phyloP scores from a whole-genome alignment of 1,140 invertebrate genomes.

The Drosophila azteca region DNA sequence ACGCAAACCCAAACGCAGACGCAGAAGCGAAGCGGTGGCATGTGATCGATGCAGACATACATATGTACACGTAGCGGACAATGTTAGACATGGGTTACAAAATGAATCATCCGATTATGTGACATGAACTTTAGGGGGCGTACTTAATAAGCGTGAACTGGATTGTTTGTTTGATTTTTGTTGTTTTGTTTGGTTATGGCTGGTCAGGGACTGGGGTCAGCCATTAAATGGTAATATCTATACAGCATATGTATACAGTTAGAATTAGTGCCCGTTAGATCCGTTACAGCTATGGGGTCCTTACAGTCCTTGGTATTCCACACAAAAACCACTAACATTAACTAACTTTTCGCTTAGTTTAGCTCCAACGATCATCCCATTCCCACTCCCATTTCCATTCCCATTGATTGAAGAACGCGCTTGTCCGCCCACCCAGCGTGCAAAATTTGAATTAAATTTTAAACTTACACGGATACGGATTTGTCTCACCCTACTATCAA shows the following conservation, averaged over 20 bases:
- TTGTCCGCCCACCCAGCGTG: not conserved
- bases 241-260: slow-evolving; percentile 11
- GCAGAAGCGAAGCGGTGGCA: slow-evolving; percentile 53
- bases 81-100: slow-evolving; percentile 58
- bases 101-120: slow-evolving; percentile 36
- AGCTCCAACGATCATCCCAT: not conserved
- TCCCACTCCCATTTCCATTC: too few relatives aligned
- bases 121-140: slow-evolving; percentile 42
- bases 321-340: slow-evolving; percentile 33
- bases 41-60: slow-evolving; percentile 34
- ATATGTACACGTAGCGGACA: slow-evolving; percentile 56
- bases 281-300: slow-evolving; percentile 17
- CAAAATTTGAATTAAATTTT: slow-evolving; percentile 34
- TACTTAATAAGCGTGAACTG: slow-evolving; percentile 54
- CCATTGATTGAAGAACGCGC: too few relatives aligned
- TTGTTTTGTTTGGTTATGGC: slow-evolving; percentile 25
- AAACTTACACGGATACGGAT: slow-evolving; percentile 25
- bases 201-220: not conserved
- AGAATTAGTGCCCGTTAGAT: slow-evolving; percentile 40
- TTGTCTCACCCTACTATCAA: slow-evolving; percentile 7
- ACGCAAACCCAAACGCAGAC: slow-evolving; percentile 11
- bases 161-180: slow-evolving; percentile 14
- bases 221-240: slow-evolving; percentile 36
- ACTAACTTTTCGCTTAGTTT: slow-evolving; percentile 3
- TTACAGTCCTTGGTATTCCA: slow-evolving; percentile 8